These are phyloP conservation scores for Zapus hudsonius DNA, from an alignment of 2,113 vertebrate genomes.

Conservation along the genomic window DNA sequence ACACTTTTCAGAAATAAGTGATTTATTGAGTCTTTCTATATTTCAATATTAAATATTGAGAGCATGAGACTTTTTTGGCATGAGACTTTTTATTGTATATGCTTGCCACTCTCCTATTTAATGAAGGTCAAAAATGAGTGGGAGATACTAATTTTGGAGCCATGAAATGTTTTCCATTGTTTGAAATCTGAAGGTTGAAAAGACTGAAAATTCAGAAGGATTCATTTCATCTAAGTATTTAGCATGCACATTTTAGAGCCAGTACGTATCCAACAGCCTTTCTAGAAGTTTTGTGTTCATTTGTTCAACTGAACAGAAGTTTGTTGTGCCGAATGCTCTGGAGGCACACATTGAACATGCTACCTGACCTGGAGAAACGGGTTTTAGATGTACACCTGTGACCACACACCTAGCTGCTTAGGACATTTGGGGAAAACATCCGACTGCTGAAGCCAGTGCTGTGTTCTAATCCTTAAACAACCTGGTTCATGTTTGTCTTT, in stretches of 20 bases:
- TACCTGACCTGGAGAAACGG: background rate
- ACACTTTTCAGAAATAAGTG: conserved; percentile 9
- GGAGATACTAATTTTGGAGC: background rate
- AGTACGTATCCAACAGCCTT: background rate
- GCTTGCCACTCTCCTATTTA: background rate
- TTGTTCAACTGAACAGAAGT: background rate
- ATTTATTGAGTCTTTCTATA: background rate
- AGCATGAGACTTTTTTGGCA: conserved; percentile 15
- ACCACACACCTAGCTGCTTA: background rate
- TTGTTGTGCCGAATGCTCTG: background rate
- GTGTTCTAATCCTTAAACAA: background rate
- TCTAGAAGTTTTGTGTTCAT: background rate
- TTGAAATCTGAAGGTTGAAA: background rate
- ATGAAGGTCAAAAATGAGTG: background rate
- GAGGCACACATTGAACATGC: background rate
- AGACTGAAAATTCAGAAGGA: background rate
- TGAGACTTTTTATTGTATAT: background rate
- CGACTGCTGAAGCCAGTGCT: background rate
- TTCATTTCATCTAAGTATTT: conserved; percentile 17
- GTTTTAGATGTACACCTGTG: background rate
- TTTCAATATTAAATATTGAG: conserved; percentile 48
- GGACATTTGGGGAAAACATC: background rate
- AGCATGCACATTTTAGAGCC: background rate
- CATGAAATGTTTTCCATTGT: background rate
- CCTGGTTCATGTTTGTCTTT: background rate